A percentile compares a stretch with the other conserved stretches of the same genome.
These are phyloP conservation scores for Syngnathus typhle DNA, from an alignment of 2,113 vertebrate genomes.

Conservation along the genomic window DNA sequence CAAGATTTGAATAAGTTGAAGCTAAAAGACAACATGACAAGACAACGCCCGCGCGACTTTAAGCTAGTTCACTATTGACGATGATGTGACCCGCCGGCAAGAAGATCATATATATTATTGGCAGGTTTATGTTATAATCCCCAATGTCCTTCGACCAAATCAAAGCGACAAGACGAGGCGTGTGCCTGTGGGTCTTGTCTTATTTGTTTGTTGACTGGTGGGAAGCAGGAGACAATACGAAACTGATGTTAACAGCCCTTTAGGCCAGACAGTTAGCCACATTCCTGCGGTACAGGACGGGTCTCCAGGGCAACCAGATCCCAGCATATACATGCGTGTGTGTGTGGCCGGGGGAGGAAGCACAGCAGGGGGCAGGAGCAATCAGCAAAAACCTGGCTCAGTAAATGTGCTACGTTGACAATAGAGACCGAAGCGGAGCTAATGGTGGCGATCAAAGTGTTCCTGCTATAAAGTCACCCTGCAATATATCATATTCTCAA, in stretches of 20 bases:
- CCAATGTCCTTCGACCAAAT: constrained; percentile 20
- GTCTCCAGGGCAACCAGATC: constrained; percentile 53
- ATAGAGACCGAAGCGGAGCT: constrained; percentile 9
- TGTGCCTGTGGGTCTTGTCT: constrained; percentile 48
- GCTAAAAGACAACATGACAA: no score
- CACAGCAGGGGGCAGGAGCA: constrained; percentile 50
- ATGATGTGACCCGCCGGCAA: no score
- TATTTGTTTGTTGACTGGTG: constrained; percentile 58
- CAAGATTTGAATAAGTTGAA: background rate
- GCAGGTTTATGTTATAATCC: background rate
- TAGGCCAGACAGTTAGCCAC: constrained; percentile 63
- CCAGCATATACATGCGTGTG: constrained; percentile 19
- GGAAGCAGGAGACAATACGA: constrained; percentile 57
- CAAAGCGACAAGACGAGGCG: constrained; percentile 44
- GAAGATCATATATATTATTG: no score
- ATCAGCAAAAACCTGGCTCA: constrained; percentile 45
- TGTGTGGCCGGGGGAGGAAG: constrained; percentile 65
- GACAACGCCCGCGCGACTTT: no score
- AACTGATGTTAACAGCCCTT: constrained; percentile 59
- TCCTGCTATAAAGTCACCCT: constrained; percentile 2
- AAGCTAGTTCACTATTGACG: no score
- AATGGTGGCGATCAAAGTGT: constrained; percentile 4
- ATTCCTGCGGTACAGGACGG: constrained; percentile 58
- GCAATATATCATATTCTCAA: background rate
- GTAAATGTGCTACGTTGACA: constrained; percentile 29